A percentile compares a stretch with the other conserved stretches of the same genome.
These are phyloP conservation scores for Ophioninae sp. DNA, from an alignment of 2,888 invertebrate species.

Conservation along the genomic window DNA sequence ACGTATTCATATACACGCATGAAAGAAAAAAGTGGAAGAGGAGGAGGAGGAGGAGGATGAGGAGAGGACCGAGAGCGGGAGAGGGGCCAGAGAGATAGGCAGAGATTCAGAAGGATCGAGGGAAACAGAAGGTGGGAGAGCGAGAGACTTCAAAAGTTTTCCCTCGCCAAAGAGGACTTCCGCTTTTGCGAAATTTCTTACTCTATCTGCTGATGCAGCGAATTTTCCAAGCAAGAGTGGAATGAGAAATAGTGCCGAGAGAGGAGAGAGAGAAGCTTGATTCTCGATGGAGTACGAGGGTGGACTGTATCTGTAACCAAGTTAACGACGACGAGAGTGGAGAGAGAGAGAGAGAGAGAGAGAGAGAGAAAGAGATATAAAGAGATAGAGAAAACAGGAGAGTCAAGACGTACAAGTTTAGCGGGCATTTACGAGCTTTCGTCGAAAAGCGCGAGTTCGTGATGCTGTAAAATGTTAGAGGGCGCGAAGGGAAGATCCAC, in stretches of 20 bases:
- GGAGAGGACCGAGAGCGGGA: neutral
- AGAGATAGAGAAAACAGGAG: neutral
- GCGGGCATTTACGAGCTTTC: slow-evolving; percentile 52
- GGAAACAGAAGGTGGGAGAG: neutral
- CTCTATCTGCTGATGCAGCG: slow-evolving; percentile 50
- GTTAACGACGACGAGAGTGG: slow-evolving; percentile 45
- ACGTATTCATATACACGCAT: slow-evolving; percentile 47
- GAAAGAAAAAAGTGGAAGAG: neutral
- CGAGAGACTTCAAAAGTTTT: slow-evolving; percentile 49
- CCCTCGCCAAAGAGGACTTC: slow-evolving; percentile 38
- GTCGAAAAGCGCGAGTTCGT: slow-evolving; percentile 41
- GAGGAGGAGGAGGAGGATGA: neutral
- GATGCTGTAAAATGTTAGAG: slow-evolving; percentile 29
- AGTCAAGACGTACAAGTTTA: slow-evolving; percentile 40
- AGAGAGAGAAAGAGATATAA: neutral
- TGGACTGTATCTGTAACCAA: slow-evolving; percentile 49
- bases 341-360: neutral
- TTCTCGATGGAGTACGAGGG: slow-evolving; percentile 20
- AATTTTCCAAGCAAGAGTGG: slow-evolving; percentile 35
- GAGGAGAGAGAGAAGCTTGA: slow-evolving; percentile 14
- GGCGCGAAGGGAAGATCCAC: slow-evolving; percentile 9
- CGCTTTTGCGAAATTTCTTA: slow-evolving; percentile 44
- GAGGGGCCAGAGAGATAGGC: neutral
- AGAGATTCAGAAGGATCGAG: neutral
- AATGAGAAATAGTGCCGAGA: slow-evolving; percentile 3